Evolutionary conservation across 1,140 invertebrate genomes (phyloP).

Genomic region (Polypedilum vanderplanki): DNA sequence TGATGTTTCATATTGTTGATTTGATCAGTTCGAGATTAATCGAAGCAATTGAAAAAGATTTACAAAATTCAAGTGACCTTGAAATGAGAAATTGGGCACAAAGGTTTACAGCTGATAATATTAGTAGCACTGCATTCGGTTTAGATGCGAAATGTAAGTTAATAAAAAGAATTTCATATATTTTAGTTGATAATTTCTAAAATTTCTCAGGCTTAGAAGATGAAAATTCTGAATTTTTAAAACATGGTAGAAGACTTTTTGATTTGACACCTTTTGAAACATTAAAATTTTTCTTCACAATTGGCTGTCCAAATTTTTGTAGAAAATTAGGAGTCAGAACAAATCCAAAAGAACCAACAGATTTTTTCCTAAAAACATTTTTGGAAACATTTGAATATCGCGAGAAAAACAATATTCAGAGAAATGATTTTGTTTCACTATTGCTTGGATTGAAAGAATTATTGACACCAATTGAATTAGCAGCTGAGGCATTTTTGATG

Average conservation of each 20-base stretch:
- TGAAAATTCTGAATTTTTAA: neutral
- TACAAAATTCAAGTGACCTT: constrained; percentile 37
- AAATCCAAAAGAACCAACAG: neutral
- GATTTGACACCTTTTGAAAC: neutral
- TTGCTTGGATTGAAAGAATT: constrained; percentile 47
- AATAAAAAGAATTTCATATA: neutral
- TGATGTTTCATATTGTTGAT: constrained; percentile 46
- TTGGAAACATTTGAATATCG: constrained; percentile 34
- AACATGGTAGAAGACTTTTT: neutral
- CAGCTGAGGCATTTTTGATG: constrained; percentile 40
- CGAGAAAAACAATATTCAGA: constrained; percentile 37
- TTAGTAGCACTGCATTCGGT: constrained; percentile 47
- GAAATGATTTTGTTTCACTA: constrained; percentile 52
- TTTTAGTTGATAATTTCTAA: too few relatives aligned
- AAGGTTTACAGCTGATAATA: constrained; percentile 53
- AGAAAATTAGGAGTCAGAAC: neutral
- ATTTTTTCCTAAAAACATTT: constrained; percentile 33
- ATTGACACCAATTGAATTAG: neutral
- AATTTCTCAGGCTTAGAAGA: neutral
- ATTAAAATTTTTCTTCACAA: neutral
- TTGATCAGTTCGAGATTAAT: constrained; percentile 43
- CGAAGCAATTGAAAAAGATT: constrained; percentile 35
- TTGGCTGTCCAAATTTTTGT: neutral
- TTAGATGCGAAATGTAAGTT: neutral
- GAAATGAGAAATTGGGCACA: constrained; percentile 49